Evolutionary conservation across 2,113 vertebrate species (phyloP).

Genomic region (Xyliphius kryptos): DNA sequence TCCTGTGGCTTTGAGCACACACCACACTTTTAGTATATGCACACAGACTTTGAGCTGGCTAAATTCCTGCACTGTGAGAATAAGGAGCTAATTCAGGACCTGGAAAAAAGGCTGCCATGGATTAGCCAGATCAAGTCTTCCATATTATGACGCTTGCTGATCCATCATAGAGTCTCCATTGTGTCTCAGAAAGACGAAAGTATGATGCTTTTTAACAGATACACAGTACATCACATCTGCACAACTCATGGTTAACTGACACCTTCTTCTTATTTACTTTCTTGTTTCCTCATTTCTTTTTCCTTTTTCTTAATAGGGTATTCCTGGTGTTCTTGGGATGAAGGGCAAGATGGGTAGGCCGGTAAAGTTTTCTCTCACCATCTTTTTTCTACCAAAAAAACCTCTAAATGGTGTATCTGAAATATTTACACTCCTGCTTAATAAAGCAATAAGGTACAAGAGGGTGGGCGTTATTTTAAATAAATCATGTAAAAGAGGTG

Average conservation of each 20-base stretch:
- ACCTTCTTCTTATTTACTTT: too few species aligned
- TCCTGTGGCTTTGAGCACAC: constrained; percentile 19
- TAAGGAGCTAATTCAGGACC: constrained; percentile 25
- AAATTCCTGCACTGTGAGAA: constrained; percentile 28
- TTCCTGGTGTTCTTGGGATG: constrained; percentile 88
- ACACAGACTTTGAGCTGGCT: constrained; percentile 15
- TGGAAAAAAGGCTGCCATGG: constrained; percentile 29
- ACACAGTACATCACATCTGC: too few species aligned
- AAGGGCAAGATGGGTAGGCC: constrained; percentile 99
- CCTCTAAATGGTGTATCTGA: constrained; percentile 45
- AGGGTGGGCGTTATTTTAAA: too few species aligned
- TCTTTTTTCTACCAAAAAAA: constrained; percentile 62
- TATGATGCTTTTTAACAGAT: too few species aligned
- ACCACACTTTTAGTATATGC: constrained; percentile 30
- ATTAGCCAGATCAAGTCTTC: constrained; percentile 36
- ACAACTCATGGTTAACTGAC: too few species aligned
- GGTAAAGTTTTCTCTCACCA: constrained; percentile 98
- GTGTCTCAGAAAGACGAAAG: background rate
- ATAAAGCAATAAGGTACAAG: too few species aligned
- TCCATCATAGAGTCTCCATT: constrained; percentile 20
- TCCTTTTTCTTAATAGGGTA: constrained; percentile 63
- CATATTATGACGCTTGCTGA: constrained; percentile 17
- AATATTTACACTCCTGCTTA: too few species aligned
- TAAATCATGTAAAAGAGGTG: too few species aligned
- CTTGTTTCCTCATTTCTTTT: too few species aligned